These are phyloP conservation scores for Cheumatopsyche charites DNA, from an alignment of 1,140 invertebrate species.

Conservation along the genomic window DNA sequence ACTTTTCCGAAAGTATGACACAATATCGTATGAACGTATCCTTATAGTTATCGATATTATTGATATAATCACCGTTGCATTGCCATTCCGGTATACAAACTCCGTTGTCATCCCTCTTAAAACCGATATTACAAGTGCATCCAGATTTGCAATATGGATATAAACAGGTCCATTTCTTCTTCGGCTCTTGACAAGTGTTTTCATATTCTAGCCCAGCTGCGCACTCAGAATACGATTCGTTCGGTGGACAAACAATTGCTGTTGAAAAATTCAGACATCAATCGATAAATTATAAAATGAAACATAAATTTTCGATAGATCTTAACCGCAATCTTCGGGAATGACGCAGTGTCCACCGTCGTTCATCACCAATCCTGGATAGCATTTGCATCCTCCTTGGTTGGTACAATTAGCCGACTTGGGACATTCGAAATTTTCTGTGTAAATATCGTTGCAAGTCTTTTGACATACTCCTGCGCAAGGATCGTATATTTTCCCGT, in stretches of 20 bases:
- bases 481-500: conserved; percentile 3
- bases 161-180: neutral
- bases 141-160: conserved; percentile 9
- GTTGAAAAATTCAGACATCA: neutral
- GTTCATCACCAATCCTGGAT: neutral
- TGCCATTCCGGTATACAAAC: neutral
- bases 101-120: conserved; percentile 3
- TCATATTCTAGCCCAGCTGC: neutral
- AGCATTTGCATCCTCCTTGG: neutral
- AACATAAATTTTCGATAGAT: neutral
- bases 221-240: conserved; percentile 1
- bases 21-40: too few relatives aligned
- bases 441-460: conserved; percentile 14
- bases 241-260: neutral
- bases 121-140: neutral
- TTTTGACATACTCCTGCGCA: conserved; percentile 15
- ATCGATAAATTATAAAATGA: neutral
- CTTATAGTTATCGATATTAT: too few relatives aligned
- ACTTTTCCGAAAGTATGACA: too few relatives aligned
- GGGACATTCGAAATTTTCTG: neutral
- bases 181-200: neutral
- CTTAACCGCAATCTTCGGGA: conserved; percentile 13
- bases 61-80: too few relatives aligned
- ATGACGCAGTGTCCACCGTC: neutral
- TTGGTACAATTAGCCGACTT: neutral